Base-by-base conservation (phyloP, 2,888 invertebrate genomes). In the Ametastegia equiseti region DNA sequence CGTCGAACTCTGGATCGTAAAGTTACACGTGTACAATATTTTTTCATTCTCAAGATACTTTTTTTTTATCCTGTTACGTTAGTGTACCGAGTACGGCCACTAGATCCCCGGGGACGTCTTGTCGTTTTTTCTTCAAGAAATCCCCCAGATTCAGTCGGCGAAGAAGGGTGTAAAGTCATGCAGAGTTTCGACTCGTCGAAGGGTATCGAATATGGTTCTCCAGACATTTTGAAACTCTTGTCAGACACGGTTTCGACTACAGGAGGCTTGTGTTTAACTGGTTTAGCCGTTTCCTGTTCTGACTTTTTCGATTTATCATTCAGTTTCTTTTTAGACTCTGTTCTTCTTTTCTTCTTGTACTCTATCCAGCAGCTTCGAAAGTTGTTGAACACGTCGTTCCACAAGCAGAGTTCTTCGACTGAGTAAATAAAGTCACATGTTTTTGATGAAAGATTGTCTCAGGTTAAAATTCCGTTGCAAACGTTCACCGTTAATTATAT, bases 391-490 rank as follows among this genome's bases (percentile, higher is more conserved):
- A 87, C 84, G n/a, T 87, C 84, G 50, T 84, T 86, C 89, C 89
- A 89, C 13, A 89, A 85, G 60, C 84, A 88, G 11, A 89, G 57
- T 80, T 89, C 87, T 79, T 89, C 89, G 27, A 86, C 89, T 89
- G 71, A 42, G 30, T 19, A 11, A 30, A 54, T 23, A 4, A 36
- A 54, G 19, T 7, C 1, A 73, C 11, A 50, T 69, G 19, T 54
- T 11, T 63, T 30, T 39, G 7, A 39, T 45, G 69, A n/a, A 36
- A 65, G 30, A 47, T 42, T 54, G 13, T 54, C 6, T 54, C 9
- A 13, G 4, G 30, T 27, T 30, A 9, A 36, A 23, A 39, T 23
- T 67, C 1, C 7, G 6, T 13, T 65, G 4, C n/a, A 7, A 47
- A n/a, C n/a, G n/a, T 69, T 39, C 6, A 23, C 27, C 30, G 7